phyloP scores from a whole-genome alignment of 2,888 invertebrate genomes.

The Creontiades dilutus region DNA sequence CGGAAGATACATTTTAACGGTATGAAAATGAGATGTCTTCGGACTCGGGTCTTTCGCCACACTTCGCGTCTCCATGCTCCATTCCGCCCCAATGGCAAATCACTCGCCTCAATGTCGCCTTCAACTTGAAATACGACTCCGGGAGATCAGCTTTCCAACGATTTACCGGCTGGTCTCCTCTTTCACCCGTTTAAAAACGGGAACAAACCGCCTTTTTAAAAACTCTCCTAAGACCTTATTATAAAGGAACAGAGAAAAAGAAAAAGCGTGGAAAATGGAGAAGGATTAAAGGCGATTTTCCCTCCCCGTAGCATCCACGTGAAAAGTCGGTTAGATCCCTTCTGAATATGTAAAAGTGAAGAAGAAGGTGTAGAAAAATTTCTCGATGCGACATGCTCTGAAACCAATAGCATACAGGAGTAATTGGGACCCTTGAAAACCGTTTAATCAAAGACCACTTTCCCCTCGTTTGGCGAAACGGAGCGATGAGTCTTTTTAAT shows the following conservation, averaged over 20 bases:
- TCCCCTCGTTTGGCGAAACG: slow-evolving; percentile 20
- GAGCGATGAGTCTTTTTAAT: background rate
- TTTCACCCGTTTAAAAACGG: background rate
- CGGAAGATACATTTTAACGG: no score
- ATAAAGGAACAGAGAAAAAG: background rate
- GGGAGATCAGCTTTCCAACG: slow-evolving; percentile 11
- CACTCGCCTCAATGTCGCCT: background rate
- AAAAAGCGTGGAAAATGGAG: slow-evolving; percentile 13
- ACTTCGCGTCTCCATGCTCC: background rate
- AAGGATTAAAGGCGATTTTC: background rate
- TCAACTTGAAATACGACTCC: background rate
- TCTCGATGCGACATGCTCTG: slow-evolving; percentile 18
- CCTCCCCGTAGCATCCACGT: background rate
- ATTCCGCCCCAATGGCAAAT: background rate
- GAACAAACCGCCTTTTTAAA: background rate
- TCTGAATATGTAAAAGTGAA: background rate
- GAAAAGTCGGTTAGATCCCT: background rate
- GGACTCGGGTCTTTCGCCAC: no score
- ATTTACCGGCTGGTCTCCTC: background rate
- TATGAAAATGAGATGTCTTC: no score
- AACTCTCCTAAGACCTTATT: background rate
- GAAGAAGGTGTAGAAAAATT: background rate
- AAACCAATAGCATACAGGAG: slow-evolving; percentile 26
- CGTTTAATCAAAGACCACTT: slow-evolving; percentile 16
- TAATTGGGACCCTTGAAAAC: slow-evolving; percentile 12